These are phyloP conservation scores for Hermodice carunculata DNA, from an alignment of 2,888 invertebrate species.

Conservation along the genomic window DNA sequence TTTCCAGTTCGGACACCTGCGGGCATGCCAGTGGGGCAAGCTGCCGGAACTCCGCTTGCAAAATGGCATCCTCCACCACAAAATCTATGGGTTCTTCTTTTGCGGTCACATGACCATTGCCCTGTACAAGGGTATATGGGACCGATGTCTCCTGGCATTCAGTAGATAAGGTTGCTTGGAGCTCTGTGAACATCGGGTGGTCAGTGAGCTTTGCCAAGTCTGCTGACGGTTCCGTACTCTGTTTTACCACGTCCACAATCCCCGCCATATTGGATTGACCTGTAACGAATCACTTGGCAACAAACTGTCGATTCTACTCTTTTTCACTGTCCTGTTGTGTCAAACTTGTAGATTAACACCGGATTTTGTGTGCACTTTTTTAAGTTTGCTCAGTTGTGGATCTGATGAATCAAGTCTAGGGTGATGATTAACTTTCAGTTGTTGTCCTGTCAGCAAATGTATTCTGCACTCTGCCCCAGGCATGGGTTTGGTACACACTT, in stretches of 20 bases:
- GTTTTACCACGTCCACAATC: background rate
- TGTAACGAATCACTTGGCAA: too few species aligned
- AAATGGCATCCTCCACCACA: conserved; percentile 56
- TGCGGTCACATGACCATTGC: conserved; percentile 9
- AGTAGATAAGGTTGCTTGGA: conserved; percentile 48
- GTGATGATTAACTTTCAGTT: too few species aligned
- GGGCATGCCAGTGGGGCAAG: conserved; percentile 43
- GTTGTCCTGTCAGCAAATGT: too few species aligned
- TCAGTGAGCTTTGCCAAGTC: conserved; percentile 41
- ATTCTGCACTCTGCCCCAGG: too few species aligned
- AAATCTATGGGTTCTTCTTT: conserved; percentile 25
- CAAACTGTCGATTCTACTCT: too few species aligned
- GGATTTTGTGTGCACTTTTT: too few species aligned
- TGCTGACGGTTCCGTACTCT: background rate
- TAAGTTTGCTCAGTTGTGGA: too few species aligned
- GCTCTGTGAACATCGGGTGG: conserved; percentile 60
- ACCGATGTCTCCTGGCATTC: conserved; percentile 43
- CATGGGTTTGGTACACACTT: too few species aligned
- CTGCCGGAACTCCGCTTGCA: conserved; percentile 58
- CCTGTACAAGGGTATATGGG: conserved; percentile 32
- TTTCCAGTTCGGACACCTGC: conserved; percentile 53
- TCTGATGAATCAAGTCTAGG: too few species aligned
- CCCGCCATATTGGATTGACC: conserved; percentile 20
- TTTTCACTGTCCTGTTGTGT: too few species aligned
- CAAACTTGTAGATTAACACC: too few species aligned